These are phyloP conservation scores for Hycleus phaleratus DNA, from an alignment of 1,140 invertebrate species.

Conservation along the genomic window DNA sequence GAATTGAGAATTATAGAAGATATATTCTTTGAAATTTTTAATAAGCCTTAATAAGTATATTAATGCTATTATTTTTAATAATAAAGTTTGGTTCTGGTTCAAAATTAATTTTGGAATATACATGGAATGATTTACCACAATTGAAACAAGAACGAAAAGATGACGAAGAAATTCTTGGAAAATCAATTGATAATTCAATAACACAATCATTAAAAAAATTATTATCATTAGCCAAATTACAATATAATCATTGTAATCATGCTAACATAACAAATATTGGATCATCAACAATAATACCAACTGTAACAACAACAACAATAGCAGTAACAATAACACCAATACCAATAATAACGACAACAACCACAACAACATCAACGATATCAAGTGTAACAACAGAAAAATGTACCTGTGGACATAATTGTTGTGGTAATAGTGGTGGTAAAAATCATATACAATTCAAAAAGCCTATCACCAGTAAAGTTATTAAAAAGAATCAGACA, in stretches of 20 bases:
- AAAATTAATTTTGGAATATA: slow-evolving; percentile 74
- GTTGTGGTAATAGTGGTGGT: slow-evolving; percentile 37
- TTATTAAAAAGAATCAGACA: not conserved
- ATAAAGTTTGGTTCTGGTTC: slow-evolving; percentile 64
- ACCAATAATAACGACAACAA: no score
- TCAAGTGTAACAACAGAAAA: slow-evolving; percentile 4
- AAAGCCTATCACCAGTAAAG: slow-evolving; percentile 7
- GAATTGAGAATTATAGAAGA: no score
- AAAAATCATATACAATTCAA: slow-evolving; percentile 8
- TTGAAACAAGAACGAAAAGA: slow-evolving; percentile 32
- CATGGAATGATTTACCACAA: slow-evolving; percentile 53
- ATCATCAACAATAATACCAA: no score
- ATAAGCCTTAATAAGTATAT: no score
- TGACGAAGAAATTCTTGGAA: slow-evolving; percentile 17
- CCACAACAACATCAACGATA: no score
- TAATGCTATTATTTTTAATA: no score
- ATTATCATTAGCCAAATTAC: slow-evolving; percentile 51
- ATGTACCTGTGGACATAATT: slow-evolving; percentile 48
- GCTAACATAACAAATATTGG: no score
- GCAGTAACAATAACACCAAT: no score
- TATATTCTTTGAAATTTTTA: no score
- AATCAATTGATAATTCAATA: slow-evolving; percentile 17
- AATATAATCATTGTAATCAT: slow-evolving; percentile 29
- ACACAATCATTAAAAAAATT: slow-evolving; percentile 47
- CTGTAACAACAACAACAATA: slow-evolving; percentile 22